phyloP scores from a whole-genome alignment of 2,888 invertebrate genomes.

The Hesperia comma region DNA sequence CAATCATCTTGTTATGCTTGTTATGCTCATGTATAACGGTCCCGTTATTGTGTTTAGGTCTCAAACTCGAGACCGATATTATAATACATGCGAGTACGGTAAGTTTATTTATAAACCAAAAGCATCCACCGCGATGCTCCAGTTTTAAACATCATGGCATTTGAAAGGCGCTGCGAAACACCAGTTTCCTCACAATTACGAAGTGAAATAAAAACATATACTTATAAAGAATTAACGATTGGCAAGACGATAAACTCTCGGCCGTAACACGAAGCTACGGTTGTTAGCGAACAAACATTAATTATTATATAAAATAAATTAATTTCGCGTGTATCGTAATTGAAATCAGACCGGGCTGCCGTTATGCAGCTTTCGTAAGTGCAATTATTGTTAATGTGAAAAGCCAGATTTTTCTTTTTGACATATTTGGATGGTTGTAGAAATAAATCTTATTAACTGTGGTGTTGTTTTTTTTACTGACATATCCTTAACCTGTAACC shows the following conservation, averaged over 20 bases:
- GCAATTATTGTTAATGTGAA: slow-evolving; percentile 4
- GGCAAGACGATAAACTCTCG: slow-evolving; percentile 33
- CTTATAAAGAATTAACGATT: slow-evolving; percentile 36
- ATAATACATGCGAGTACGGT: neutral
- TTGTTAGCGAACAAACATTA: slow-evolving; percentile 37
- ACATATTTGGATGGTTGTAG: neutral
- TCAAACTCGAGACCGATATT: neutral
- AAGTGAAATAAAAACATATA: slow-evolving; percentile 34
- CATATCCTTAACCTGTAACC: no score
- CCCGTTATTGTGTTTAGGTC: no score
- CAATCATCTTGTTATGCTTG: no score
- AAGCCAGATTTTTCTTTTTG: slow-evolving; percentile 40
- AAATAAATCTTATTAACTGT: no score
- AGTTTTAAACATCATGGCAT: slow-evolving; percentile 22
- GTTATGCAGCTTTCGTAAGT: slow-evolving; percentile 22
- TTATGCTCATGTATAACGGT: no score
- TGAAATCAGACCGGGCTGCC: slow-evolving; percentile 39
- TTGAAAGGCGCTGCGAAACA: slow-evolving; percentile 33
- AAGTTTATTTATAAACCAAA: neutral
- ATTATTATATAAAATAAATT: slow-evolving; percentile 41
- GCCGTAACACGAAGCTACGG: slow-evolving; percentile 26
- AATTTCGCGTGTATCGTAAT: slow-evolving; percentile 44
- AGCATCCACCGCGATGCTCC: slow-evolving; percentile 22
- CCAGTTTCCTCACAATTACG: slow-evolving; percentile 35
- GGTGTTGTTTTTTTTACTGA: no score